Evolutionary conservation across 2,888 invertebrate genomes (phyloP).

Genomic region (Bugula neritina): DNA sequence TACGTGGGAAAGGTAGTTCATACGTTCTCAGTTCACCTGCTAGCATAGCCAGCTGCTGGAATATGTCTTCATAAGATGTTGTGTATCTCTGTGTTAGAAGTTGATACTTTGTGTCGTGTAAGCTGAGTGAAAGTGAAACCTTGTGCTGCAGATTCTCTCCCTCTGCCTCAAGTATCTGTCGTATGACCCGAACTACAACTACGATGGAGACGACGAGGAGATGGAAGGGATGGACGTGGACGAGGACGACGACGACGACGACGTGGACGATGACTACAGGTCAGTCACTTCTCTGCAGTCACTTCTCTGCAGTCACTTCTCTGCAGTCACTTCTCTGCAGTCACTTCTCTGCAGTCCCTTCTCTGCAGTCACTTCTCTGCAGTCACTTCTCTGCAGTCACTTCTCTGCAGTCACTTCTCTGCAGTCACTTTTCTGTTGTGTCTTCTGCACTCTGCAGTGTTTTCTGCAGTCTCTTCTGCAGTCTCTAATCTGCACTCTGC

Average conservation of each 20-base stretch:
- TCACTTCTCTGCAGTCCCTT: neutral
- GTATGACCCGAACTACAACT: slow-evolving; percentile 98
- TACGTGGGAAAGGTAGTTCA: slow-evolving; percentile 71
- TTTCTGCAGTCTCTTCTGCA: neutral
- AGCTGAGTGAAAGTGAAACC: too few relatives aligned
- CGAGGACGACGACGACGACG: slow-evolving; percentile 60
- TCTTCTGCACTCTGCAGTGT: too few relatives aligned
- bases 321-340: neutral
- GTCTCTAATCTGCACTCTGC: neutral
- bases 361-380: neutral
- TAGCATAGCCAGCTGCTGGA: too few relatives aligned
- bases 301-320: neutral
- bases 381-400: neutral
- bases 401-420: neutral
- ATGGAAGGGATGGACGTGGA: slow-evolving; percentile 57
- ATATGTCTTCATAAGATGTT: too few relatives aligned
- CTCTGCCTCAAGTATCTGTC: slow-evolving; percentile 85
- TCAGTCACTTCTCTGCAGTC: neutral
- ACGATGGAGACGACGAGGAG: slow-evolving; percentile 66
- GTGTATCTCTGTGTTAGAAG: too few relatives aligned
- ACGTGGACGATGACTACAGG: slow-evolving; percentile 53
- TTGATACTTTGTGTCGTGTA: too few relatives aligned
- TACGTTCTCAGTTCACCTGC: neutral
- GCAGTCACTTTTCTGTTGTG: neutral
- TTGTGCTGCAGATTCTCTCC: slow-evolving; percentile 60